Evolutionary conservation across 1,140 invertebrate species (phyloP).

Genomic region (Drosophila funebris): DNA sequence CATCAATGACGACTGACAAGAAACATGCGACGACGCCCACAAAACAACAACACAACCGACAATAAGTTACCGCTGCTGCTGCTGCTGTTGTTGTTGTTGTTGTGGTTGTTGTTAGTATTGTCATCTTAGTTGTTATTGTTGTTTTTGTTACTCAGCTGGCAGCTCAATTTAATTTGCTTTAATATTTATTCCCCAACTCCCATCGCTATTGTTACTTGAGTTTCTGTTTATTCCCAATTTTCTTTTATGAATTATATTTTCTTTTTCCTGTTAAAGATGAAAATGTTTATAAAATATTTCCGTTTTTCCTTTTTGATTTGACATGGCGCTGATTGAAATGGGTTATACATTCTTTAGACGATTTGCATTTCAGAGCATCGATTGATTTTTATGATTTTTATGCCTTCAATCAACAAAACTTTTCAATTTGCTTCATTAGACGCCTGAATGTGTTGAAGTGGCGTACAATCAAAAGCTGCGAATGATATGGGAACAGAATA

Average conservation of each 20-base stretch:
- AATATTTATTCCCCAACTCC: conserved; percentile 42
- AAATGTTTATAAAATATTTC: conserved; percentile 82
- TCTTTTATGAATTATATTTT: neutral
- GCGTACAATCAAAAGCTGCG: too few relatives aligned
- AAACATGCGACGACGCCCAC: conserved; percentile 71
- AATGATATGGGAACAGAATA: too few relatives aligned
- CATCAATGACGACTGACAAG: conserved; percentile 77
- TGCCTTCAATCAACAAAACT: conserved; percentile 56
- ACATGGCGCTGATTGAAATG: conserved; percentile 70
- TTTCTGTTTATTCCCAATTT: neutral
- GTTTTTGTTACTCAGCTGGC: conserved; percentile 28
- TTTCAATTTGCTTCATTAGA: conserved; percentile 22
- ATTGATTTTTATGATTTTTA: conserved; percentile 55
- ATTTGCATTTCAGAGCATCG: conserved; percentile 26
- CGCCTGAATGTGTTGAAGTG: neutral
- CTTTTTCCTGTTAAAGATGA: conserved; percentile 52
- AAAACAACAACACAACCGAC: conserved; percentile 22
- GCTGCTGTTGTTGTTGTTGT: conserved; percentile 4
- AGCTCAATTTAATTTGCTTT: conserved; percentile 77
- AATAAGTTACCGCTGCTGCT: conserved; percentile 25
- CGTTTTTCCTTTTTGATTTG: conserved; percentile 73
- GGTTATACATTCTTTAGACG: conserved; percentile 64
- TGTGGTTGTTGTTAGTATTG: neutral
- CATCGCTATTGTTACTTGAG: conserved; percentile 9
- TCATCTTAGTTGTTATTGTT: neutral